Evolutionary conservation across 2,888 invertebrate genomes (phyloP).

Genomic region (Pseudoips prasinana): DNA sequence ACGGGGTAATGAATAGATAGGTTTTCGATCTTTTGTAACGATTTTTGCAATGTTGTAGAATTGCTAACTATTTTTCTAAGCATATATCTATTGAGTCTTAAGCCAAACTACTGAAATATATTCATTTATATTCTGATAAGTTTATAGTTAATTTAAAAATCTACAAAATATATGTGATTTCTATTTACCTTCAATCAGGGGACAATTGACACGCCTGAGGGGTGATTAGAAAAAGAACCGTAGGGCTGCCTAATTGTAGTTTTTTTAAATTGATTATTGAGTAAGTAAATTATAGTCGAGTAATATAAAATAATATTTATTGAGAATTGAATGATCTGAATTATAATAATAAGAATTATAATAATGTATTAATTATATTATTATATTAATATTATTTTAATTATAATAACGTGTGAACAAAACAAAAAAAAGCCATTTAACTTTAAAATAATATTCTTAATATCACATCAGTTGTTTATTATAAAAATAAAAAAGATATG

Average conservation of each 20-base stretch:
- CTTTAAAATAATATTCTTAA: slow-evolving; percentile 2
- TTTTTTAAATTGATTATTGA: slow-evolving; percentile 1
- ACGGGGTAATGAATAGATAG: too few species aligned
- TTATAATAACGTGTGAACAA: background rate
- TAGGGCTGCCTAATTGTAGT: slow-evolving; percentile 4
- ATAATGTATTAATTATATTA: too few species aligned
- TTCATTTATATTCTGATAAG: slow-evolving; percentile 4
- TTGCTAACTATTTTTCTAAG: slow-evolving; percentile 1
- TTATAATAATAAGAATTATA: too few species aligned
- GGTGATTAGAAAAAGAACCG: slow-evolving; percentile 5
- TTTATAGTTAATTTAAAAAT: slow-evolving; percentile 2
- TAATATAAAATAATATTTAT: too few species aligned
- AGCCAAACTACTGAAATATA: slow-evolving; percentile 1
- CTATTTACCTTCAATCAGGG: slow-evolving; percentile 7
- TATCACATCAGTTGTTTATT: background rate
- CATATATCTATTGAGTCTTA: slow-evolving; percentile 2
- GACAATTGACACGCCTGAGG: slow-evolving; percentile 7
- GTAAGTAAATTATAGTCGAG: too few species aligned
- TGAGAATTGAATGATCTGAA: too few species aligned
- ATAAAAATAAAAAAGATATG: background rate
- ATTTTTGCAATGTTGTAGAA: slow-evolving; percentile 2
- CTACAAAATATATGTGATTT: slow-evolving; percentile 6
- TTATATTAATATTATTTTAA: too few species aligned
- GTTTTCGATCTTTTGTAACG: slow-evolving; percentile 1
- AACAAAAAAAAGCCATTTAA: slow-evolving; percentile 1